Conservation (phyloP, 2,797 vertebrate species). For the Gallinago stenura region DNA sequence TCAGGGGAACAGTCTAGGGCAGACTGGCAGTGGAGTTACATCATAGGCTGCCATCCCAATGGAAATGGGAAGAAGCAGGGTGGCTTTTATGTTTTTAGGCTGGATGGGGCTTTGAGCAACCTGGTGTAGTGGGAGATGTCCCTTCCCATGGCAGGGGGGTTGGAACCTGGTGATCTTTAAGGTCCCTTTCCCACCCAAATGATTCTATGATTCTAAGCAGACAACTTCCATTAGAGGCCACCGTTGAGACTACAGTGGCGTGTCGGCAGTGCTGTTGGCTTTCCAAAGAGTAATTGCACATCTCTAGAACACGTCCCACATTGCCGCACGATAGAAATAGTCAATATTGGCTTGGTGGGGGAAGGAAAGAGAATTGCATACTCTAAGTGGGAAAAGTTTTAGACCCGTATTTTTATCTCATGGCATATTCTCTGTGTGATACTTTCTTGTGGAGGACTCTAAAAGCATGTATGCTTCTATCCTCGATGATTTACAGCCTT, state of each 20-base stretch:
- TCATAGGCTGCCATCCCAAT: neutral
- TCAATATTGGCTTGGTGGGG: neutral
- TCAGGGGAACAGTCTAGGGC: neutral
- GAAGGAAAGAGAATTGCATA: neutral
- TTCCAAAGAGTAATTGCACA: conserved; percentile 19
- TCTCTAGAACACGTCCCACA: neutral
- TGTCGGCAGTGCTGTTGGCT: neutral
- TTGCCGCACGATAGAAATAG: neutral
- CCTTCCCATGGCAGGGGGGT: too few relatives aligned
- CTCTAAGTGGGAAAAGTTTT: neutral
- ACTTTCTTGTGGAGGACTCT: neutral
- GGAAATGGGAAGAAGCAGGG: neutral
- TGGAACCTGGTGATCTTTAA: too few relatives aligned
- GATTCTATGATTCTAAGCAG: neutral
- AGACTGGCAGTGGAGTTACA: neutral
- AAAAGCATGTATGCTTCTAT: neutral
- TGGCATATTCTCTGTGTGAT: neutral
- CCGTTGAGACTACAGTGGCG: neutral
- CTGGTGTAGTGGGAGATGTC: neutral
- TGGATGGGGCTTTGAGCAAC: too few relatives aligned
- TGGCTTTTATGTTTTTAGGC: too few relatives aligned
- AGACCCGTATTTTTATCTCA: neutral
- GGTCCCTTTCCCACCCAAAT: too few relatives aligned
- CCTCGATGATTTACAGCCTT: neutral
- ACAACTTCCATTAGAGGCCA: conserved; percentile 39